Percentiles rank a stretch among this genome's conserved stretches.
Conservation (phyloP, 2,113 vertebrate genomes). For the Gila orcuttii region DNA sequence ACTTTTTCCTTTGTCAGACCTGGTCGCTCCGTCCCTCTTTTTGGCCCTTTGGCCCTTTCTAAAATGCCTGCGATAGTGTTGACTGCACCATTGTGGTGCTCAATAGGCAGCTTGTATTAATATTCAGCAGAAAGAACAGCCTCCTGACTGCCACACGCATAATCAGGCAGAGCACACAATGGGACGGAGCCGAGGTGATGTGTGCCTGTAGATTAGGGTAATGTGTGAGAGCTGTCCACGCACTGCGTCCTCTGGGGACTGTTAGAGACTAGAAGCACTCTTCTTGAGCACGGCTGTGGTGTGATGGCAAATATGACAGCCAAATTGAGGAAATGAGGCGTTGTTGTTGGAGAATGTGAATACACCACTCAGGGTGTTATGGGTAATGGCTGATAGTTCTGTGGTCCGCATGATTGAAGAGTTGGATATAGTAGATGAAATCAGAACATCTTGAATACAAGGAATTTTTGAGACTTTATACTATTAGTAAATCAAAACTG, state of each 20-base stretch:
- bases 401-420: neutral
- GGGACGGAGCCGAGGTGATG: constrained; percentile 32
- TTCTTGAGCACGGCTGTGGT: constrained; percentile 11
- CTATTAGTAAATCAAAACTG: neutral
- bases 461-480: neutral
- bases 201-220: constrained; percentile 24
- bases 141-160: constrained; percentile 32
- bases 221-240: neutral
- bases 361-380: neutral
- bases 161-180: constrained; percentile 52
- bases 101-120: constrained; percentile 54
- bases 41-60: constrained; percentile 40
- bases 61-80: constrained; percentile 60
- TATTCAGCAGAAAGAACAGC: constrained; percentile 44
- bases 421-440: neutral
- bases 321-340: constrained; percentile 18
- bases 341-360: constrained; percentile 3
- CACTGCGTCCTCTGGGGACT: neutral
- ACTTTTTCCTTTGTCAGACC: constrained; percentile 1
- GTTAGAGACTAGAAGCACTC: neutral
- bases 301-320: constrained; percentile 33
- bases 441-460: neutral
- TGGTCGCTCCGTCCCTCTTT: constrained; percentile 27
- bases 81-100: constrained; percentile 40
- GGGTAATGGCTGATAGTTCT: neutral